phyloP scores from a whole-genome alignment of 2,888 invertebrate genomes.

The Dynastes grantii region DNA sequence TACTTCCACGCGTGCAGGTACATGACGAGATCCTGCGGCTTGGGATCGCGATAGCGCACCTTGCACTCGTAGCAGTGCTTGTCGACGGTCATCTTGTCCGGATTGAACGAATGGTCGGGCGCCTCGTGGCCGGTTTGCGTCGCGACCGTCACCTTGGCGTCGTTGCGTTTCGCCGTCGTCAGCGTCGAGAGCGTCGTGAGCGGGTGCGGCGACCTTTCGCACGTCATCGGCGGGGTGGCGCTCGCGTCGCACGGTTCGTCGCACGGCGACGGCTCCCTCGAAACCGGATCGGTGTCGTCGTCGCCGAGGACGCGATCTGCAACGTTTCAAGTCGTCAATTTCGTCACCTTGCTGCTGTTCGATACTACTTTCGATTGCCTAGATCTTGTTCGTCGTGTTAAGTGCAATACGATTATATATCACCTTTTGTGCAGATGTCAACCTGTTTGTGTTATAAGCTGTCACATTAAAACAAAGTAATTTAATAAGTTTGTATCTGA shows the following conservation, averaged over 20 bases:
- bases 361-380: no score
- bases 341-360: no score
- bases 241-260: slow-evolving; percentile 72
- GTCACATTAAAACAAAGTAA: no score
- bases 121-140: slow-evolving; percentile 89
- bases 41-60: slow-evolving; percentile 92
- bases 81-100: slow-evolving; percentile 84
- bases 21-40: slow-evolving; percentile 93
- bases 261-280: slow-evolving; percentile 82
- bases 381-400: no score
- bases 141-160: slow-evolving; percentile 80
- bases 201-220: slow-evolving; percentile 64
- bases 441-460: no score
- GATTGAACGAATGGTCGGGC: slow-evolving; percentile 78
- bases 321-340: slow-evolving; percentile 34
- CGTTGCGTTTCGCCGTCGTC: slow-evolving; percentile 47
- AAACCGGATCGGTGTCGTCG: slow-evolving; percentile 78
- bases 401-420: no score
- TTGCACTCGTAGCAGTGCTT: slow-evolving; percentile 95
- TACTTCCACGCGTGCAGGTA: slow-evolving; percentile 97
- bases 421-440: no score
- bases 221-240: slow-evolving; percentile 65
- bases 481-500: no score
- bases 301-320: slow-evolving; percentile 72
- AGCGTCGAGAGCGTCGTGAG: slow-evolving; percentile 61